Evolutionary conservation across 2,113 vertebrate species (phyloP).

Genomic region (Spheniscus mendiculus): DNA sequence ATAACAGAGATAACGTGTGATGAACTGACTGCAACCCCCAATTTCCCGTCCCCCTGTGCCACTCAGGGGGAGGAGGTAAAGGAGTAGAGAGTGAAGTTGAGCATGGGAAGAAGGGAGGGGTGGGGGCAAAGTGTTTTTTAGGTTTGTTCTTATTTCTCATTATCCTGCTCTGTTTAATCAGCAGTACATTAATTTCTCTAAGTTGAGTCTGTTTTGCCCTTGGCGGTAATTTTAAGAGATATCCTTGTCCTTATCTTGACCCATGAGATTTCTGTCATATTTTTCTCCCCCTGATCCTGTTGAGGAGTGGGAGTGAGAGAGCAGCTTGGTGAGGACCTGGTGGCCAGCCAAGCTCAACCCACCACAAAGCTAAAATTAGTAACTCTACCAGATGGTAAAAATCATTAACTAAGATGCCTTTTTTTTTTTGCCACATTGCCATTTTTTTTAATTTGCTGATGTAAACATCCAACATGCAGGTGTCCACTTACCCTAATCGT

Average conservation of each 20-base stretch:
- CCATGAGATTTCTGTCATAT: background rate
- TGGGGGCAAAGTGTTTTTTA: background rate
- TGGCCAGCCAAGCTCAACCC: background rate
- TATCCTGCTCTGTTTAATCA: background rate
- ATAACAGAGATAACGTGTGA: background rate
- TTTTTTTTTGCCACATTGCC: background rate
- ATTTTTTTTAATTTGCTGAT: background rate
- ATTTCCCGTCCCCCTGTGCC: background rate
- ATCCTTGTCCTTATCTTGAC: background rate
- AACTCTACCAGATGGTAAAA: background rate
- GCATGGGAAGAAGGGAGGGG: background rate
- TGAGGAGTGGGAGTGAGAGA: background rate
- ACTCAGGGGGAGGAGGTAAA: background rate
- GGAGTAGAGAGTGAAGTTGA: background rate
- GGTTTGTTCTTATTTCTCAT: background rate
- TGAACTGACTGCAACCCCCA: background rate
- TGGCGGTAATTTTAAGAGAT: background rate
- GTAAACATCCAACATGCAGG: background rate
- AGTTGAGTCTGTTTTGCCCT: background rate
- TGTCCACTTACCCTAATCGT: background rate
- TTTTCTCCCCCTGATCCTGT: background rate
- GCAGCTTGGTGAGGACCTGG: background rate
- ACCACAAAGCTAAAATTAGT: rapidly evolving
- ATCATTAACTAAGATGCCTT: background rate
- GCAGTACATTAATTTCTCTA: background rate